A percentile compares a stretch with the other conserved stretches of the same genome.
Conservation (phyloP, 1,140 invertebrate genomes). For the Drosophila sp. region DNA sequence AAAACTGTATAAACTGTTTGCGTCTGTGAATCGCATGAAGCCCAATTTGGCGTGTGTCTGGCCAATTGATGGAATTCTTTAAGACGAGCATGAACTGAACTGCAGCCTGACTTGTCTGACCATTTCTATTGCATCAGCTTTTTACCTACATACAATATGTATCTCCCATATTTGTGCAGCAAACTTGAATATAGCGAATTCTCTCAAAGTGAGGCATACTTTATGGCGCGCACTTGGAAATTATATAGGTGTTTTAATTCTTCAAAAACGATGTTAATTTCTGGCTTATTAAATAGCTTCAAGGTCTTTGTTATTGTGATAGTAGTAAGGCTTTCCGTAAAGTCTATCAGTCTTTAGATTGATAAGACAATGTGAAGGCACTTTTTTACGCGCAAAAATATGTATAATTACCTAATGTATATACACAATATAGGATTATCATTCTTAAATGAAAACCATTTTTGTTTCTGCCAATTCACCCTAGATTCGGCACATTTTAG, state of each 20-base stretch:
- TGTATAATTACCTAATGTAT: no score
- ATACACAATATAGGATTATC: no score
- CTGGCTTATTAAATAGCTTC: no score
- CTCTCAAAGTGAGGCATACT: conserved; percentile 1
- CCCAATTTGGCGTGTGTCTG: conserved; percentile 49
- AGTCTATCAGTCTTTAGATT: no score
- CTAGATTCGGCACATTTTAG: no score
- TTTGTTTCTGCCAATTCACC: no score
- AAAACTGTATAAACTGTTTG: conserved; percentile 33
- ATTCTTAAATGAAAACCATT: no score
- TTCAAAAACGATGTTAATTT: no score
- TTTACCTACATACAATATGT: background rate
- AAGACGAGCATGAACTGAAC: conserved; percentile 20
- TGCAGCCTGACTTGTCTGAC: conserved; percentile 42
- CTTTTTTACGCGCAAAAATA: no score
- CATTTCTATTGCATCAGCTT: conserved; percentile 62
- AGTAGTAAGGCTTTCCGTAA: no score
- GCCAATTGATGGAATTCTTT: conserved; percentile 51
- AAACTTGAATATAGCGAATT: background rate
- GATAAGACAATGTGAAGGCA: no score
- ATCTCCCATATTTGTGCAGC: background rate
- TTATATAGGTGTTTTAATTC: background rate
- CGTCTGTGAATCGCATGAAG: conserved; percentile 23
- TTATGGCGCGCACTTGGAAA: background rate
- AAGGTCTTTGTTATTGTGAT: no score